These are phyloP conservation scores for Microlaimidae sp. DNA, from an alignment of 2,888 invertebrate genomes.

Conservation along the genomic window DNA sequence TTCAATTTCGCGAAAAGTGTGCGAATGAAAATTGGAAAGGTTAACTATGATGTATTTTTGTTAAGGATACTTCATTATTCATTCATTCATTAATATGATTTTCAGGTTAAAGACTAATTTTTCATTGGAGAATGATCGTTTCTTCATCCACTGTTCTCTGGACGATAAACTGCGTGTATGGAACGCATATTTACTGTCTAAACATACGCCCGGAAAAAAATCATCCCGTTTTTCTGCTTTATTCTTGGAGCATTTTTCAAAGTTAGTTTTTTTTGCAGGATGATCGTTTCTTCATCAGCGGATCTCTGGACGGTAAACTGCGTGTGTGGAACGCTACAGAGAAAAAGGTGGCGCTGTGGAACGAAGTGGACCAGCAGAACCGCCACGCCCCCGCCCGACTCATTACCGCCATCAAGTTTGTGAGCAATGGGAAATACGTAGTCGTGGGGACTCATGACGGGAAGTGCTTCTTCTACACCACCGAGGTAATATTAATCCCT, in stretches of 20 bases:
- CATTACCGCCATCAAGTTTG: conserved; percentile 34
- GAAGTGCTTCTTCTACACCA: conserved; percentile 90
- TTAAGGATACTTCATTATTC: too few species aligned
- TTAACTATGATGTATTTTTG: too few species aligned
- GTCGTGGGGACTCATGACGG: conserved; percentile 97
- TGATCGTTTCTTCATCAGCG: conserved; percentile 73
- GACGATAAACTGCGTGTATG: conserved; percentile 95
- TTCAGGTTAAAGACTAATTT: too few species aligned
- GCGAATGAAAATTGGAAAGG: too few species aligned
- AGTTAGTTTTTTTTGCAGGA: conserved; percentile 37
- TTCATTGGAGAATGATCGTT: conserved; percentile 45
- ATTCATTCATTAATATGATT: too few species aligned
- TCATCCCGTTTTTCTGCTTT: background rate
- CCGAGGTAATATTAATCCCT: too few species aligned
- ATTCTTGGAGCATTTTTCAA: too few species aligned
- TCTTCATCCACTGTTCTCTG: conserved; percentile 87
- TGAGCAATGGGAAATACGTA: conserved; percentile 74
- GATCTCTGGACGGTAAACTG: conserved; percentile 88
- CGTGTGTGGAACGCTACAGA: conserved; percentile 99
- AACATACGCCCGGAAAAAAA: too few species aligned
- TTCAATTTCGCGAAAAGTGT: too few species aligned
- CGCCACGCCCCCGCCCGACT: conserved; percentile 13
- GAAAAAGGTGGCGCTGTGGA: conserved; percentile 95
- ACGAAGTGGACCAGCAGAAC: conserved; percentile 79
- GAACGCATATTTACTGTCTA: conserved; percentile 48